Base-by-base conservation (phyloP, 2,113 vertebrate genomes). In the Protobothrops mucrosquamatus region DNA sequence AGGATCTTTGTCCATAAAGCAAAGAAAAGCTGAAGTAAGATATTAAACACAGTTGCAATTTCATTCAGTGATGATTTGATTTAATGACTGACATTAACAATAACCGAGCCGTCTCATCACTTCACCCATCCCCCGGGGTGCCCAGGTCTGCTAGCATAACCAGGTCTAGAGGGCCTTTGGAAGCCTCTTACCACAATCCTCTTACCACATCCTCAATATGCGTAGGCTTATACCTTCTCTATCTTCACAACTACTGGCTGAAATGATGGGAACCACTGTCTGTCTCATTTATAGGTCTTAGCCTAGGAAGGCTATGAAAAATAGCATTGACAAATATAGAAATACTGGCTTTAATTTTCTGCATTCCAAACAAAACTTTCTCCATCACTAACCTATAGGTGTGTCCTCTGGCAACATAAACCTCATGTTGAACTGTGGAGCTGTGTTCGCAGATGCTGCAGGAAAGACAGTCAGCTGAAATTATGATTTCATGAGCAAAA, bases 331-430 rank as follows among this genome's bases (percentile, higher is more conserved):
- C 69, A 81, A 39, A 81, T 81, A 39, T 81, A 39, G 69, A 81
- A 81, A 43, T 81, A 20, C 48, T 59, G 43, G 6, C 46, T 86
- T 90, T 85, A 5, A 8, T 59, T 61, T 85, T 56, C 64, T 90
- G 55, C 15, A 29, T 61, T 56, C 23, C 24, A 34, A 22, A 29
- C 54, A 89, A 46, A 26, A 15, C 10, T 46, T 22, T 57, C 24
- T 43, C 11, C 7, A 26, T 69, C 23, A 95, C 97, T 97, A 87
- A 97, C 97, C 96, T 91, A 95, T 1, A 4, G 90, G 85, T 2
- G 93, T 86, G 85, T 97, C 96, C 54, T 97, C 97, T 0, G 95
- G 26, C 69, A 97, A 48, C 0, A 0, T 0, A 20, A 94, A 93
- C 2, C 0, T 56, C 91, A 95, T 96, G 51, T 90, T 94, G 54